Conservation (phyloP, 92 coral and sea anemone genomes). For the Paramuricea clavata region DNA sequence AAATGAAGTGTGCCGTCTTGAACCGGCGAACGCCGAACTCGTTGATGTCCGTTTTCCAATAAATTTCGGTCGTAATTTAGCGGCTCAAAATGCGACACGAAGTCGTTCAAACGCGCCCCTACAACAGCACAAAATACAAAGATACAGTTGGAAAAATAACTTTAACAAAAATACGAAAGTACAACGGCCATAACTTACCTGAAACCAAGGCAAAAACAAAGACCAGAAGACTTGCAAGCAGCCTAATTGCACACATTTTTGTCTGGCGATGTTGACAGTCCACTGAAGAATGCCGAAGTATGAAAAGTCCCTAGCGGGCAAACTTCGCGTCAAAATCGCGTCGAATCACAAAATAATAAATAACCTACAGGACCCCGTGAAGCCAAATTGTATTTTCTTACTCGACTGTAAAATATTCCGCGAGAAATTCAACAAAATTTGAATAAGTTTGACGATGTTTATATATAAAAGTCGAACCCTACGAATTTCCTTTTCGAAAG, state of each 20-base stretch:
- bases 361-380: background rate
- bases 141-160: background rate
- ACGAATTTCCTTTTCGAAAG: background rate
- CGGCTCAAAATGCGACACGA: slow-evolving; percentile 85
- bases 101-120: slow-evolving; percentile 89
- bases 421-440: background rate
- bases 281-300: background rate
- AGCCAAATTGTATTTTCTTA: background rate
- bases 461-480: too few species aligned
- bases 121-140: slow-evolving; percentile 11
- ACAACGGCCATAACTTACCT: background rate
- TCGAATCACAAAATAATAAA: background rate
- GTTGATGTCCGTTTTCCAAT: slow-evolving; percentile 72
- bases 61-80: slow-evolving; percentile 78
- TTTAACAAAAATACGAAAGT: background rate
- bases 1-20: slow-evolving; percentile 69
- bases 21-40: slow-evolving; percentile 84
- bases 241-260: background rate
- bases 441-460: background rate
- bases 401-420: background rate
- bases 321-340: background rate
- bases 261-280: background rate
- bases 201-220: background rate
- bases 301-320: background rate
- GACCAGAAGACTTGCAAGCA: background rate